phyloP scores from a whole-genome alignment of 2,113 vertebrate species.

The Trichomycterus rosablanca region DNA sequence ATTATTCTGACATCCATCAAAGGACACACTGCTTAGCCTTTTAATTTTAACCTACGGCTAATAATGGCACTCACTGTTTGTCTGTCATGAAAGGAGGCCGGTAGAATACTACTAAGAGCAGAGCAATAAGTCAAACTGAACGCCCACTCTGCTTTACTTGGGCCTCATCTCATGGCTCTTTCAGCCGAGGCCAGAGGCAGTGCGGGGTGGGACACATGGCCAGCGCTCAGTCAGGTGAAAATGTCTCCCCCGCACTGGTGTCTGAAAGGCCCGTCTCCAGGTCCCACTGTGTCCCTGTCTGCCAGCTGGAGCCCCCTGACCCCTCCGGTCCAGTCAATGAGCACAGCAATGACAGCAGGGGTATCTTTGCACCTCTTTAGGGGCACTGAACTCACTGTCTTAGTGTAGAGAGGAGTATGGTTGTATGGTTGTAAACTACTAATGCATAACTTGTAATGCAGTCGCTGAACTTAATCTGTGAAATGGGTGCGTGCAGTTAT shows the following conservation, averaged over 20 bases:
- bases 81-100: slow-evolving; percentile 15
- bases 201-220: slow-evolving; percentile 46
- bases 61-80: slow-evolving; percentile 22
- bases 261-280: slow-evolving; percentile 64
- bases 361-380: slow-evolving; percentile 32
- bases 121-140: slow-evolving; percentile 32
- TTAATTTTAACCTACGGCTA: slow-evolving; percentile 23
- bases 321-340: slow-evolving; percentile 52
- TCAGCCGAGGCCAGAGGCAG: slow-evolving; percentile 30
- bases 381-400: slow-evolving; percentile 14
- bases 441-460: background rate
- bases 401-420: background rate
- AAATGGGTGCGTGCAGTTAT: background rate
- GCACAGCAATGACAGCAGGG: slow-evolving; percentile 34
- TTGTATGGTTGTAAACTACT: background rate
- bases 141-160: slow-evolving; percentile 16
- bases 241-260: slow-evolving; percentile 45
- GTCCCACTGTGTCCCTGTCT: slow-evolving; percentile 58
- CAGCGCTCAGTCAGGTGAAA: slow-evolving; percentile 44
- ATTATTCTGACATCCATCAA: slow-evolving; percentile 22
- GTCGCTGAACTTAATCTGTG: slow-evolving; percentile 1
- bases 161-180: slow-evolving; percentile 16
- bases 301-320: slow-evolving; percentile 72
- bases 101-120: slow-evolving; percentile 28
- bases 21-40: slow-evolving; percentile 1